A percentile compares a stretch with the other conserved stretches of the same genome.
Conservation (phyloP, 2,888 invertebrate species). For the Latrodectus elegans region DNA sequence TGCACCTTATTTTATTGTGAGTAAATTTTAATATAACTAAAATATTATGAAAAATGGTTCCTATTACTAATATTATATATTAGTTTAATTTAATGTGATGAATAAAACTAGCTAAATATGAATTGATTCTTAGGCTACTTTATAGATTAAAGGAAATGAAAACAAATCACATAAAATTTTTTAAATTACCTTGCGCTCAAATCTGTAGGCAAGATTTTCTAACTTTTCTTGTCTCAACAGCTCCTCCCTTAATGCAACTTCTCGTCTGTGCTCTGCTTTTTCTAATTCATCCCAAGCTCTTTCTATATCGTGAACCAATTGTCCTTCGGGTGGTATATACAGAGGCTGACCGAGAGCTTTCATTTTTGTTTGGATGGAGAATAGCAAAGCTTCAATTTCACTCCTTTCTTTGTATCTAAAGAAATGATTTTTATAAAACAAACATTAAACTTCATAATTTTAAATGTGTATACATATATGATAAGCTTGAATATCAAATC, state of each 20-base stretch:
- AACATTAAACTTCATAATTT: too few relatives aligned
- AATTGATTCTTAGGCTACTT: too few relatives aligned
- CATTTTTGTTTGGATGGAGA: slow-evolving; percentile 95
- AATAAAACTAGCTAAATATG: too few relatives aligned
- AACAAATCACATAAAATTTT: neutral
- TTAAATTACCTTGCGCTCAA: slow-evolving; percentile 84
- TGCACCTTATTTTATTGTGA: too few relatives aligned
- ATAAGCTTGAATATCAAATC: too few relatives aligned
- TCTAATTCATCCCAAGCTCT: slow-evolving; percentile 94
- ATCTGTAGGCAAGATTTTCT: slow-evolving; percentile 95
- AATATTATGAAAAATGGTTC: too few relatives aligned
- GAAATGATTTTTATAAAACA: slow-evolving; percentile 14
- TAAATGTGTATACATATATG: too few relatives aligned
- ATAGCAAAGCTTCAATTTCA: slow-evolving; percentile 96
- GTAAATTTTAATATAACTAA: too few relatives aligned
- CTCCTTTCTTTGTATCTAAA: slow-evolving; percentile 93
- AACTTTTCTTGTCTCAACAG: slow-evolving; percentile 91
- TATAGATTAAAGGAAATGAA: too few relatives aligned
- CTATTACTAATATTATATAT: too few relatives aligned
- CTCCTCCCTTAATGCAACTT: slow-evolving; percentile 93
- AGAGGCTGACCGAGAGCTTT: slow-evolving; percentile 94
- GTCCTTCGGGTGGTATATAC: slow-evolving; percentile 90
- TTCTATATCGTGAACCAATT: slow-evolving; percentile 95
- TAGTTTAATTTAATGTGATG: too few relatives aligned
- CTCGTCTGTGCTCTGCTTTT: slow-evolving; percentile 93